Evolutionary conservation across 2,113 vertebrate species (phyloP).

Genomic region (Heterotilapia buettikoferi): DNA sequence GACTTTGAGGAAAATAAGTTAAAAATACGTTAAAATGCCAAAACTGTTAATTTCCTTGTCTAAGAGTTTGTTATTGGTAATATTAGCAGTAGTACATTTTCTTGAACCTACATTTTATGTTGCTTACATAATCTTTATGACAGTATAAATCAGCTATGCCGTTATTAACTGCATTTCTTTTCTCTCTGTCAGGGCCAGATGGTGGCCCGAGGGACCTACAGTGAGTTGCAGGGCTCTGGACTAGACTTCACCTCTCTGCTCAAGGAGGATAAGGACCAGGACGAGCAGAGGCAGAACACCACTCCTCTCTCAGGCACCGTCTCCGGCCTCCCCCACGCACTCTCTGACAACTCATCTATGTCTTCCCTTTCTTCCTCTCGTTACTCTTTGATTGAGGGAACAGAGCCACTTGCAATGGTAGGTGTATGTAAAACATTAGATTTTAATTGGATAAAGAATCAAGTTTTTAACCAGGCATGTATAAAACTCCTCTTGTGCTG

Average conservation of each 20-base stretch:
- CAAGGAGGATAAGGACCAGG: slow-evolving; percentile 78
- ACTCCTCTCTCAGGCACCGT: neutral
- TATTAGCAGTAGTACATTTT: neutral
- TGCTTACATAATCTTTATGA: neutral
- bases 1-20: neutral
- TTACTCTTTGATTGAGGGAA: slow-evolving; percentile 79
- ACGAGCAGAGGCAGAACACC: slow-evolving; percentile 17
- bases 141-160: neutral
- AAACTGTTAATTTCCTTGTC: neutral
- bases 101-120: neutral
- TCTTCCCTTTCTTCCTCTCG: slow-evolving; percentile 82
- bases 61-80: neutral
- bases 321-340: slow-evolving; percentile 62
- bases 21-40: neutral
- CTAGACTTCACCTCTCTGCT: slow-evolving; percentile 89
- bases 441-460: neutral
- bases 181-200: slow-evolving; percentile 76
- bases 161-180: neutral
- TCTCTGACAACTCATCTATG: slow-evolving; percentile 83
- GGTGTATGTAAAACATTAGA: neutral
- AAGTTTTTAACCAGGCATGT: neutral
- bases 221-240: slow-evolving; percentile 81
- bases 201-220: slow-evolving; percentile 83
- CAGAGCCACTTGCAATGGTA: slow-evolving; percentile 69
- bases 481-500: neutral